phyloP scores from a whole-genome alignment of 1,140 invertebrate genomes.

The Meloidogyne hapla region DNA sequence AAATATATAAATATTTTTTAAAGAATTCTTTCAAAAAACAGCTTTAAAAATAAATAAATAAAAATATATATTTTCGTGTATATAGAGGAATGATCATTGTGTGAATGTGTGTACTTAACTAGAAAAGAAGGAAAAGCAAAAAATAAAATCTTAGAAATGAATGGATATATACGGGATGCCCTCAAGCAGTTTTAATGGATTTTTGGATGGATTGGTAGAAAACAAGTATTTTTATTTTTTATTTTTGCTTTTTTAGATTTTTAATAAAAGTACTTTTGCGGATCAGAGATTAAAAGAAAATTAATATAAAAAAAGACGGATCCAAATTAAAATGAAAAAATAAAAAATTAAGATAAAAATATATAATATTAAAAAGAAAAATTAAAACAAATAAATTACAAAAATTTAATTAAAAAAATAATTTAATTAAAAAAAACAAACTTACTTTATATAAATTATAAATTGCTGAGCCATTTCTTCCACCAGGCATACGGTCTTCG shows the following conservation, averaged over 20 bases:
- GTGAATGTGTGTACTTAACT: not conserved
- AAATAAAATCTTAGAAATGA: not conserved
- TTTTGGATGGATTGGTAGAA: not conserved
- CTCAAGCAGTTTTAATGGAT: constrained; percentile 1
- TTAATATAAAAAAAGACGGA: no score
- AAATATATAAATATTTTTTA: no score
- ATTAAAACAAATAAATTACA: no score
- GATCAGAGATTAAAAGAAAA: no score
- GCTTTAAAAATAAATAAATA: no score
- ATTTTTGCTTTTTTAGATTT: not conserved
- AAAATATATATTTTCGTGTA: no score
- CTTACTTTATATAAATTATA: constrained; percentile 94
- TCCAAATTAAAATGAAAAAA: not conserved
- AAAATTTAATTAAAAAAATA: no score
- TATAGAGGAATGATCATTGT: not conserved
- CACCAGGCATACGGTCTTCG: constrained; percentile 97
- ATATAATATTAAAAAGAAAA: not conserved
- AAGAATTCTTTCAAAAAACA: no score
- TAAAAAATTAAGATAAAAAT: not conserved
- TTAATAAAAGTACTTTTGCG: not conserved
- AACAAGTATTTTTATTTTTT: not conserved
- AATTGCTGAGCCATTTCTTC: constrained; percentile 93
- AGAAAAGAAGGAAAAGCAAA: not conserved
- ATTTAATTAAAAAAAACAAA: not conserved
- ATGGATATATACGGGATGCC: not conserved